Percentiles rank a stretch among this genome's conserved stretches.
phyloP scores from a whole-genome alignment of 2,888 invertebrate genomes.

The Darwinula stevensoni region DNA sequence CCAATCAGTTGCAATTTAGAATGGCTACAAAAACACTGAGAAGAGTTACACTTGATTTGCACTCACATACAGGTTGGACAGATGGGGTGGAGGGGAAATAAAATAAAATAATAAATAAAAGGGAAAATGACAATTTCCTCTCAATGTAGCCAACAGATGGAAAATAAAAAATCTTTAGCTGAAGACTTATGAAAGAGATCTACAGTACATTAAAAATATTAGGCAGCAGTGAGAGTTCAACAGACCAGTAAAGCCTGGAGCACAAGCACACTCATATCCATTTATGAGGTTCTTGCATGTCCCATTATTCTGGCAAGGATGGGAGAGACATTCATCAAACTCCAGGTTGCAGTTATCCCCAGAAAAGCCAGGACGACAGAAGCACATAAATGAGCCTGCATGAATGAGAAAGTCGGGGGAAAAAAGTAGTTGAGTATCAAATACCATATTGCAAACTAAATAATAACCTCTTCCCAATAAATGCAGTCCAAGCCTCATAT shows the following conservation, averaged over 20 bases:
- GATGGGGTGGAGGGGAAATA: no score
- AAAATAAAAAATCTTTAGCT: no score
- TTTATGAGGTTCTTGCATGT: constrained; percentile 53
- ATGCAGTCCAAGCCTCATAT: no score
- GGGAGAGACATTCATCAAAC: constrained; percentile 57
- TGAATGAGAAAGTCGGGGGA: constrained; percentile 6
- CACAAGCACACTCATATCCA: constrained; percentile 50
- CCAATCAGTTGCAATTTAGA: background rate
- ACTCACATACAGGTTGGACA: no score
- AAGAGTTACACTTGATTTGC: no score
- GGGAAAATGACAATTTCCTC: no score
- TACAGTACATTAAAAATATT: no score
- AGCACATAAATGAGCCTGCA: constrained; percentile 13
- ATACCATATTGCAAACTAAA: background rate
- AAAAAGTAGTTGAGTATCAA: background rate
- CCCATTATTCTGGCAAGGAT: constrained; percentile 52
- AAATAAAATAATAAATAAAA: no score
- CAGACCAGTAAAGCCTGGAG: constrained; percentile 37
- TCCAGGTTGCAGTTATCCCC: constrained; percentile 25
- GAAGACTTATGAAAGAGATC: no score
- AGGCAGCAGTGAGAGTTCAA: no score
- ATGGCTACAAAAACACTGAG: background rate
- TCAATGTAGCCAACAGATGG: no score
- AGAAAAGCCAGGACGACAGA: constrained; percentile 14
- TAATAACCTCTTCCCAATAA: no score